A percentile compares a stretch with the other conserved stretches of the same genome.
Conservation (phyloP, 2,797 vertebrate genomes). For the Sparus aurata region DNA sequence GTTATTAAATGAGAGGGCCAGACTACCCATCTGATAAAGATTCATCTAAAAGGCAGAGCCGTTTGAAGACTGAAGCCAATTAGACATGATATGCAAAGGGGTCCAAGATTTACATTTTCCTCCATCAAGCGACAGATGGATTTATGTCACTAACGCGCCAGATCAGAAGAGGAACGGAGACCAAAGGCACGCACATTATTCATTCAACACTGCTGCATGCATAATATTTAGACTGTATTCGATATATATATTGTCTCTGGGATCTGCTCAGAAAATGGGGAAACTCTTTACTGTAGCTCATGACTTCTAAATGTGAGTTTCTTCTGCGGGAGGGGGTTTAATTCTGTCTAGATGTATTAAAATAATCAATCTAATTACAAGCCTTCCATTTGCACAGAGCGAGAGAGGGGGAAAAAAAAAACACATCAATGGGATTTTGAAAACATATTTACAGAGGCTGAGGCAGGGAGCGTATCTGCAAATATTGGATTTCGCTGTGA, state of each 20-base stretch:
- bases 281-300: conserved; percentile 69
- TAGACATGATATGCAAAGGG: conserved; percentile 79
- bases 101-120: conserved; percentile 82
- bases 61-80: conserved; percentile 79
- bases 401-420: conserved; percentile 38
- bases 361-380: conserved; percentile 83
- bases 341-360: conserved; percentile 72
- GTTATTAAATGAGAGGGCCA: conserved; percentile 59
- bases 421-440: conserved; percentile 77
- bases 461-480: conserved; percentile 75
- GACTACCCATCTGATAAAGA: conserved; percentile 70
- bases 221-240: conserved; percentile 76
- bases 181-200: conserved; percentile 79
- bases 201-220: conserved; percentile 74
- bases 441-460: conserved; percentile 81
- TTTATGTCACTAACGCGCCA: conserved; percentile 79
- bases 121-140: conserved; percentile 81
- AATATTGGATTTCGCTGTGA: conserved; percentile 80
- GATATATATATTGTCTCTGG: conserved; percentile 68
- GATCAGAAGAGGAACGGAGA: conserved; percentile 78
- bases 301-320: conserved; percentile 61
- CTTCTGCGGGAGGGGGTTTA: conserved; percentile 60
- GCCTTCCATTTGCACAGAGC: conserved; percentile 68
- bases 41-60: conserved; percentile 71
- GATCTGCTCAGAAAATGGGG: conserved; percentile 56